phyloP scores from a whole-genome alignment of 2,113 vertebrate genomes.

The Plecturocebus donacophilus region DNA sequence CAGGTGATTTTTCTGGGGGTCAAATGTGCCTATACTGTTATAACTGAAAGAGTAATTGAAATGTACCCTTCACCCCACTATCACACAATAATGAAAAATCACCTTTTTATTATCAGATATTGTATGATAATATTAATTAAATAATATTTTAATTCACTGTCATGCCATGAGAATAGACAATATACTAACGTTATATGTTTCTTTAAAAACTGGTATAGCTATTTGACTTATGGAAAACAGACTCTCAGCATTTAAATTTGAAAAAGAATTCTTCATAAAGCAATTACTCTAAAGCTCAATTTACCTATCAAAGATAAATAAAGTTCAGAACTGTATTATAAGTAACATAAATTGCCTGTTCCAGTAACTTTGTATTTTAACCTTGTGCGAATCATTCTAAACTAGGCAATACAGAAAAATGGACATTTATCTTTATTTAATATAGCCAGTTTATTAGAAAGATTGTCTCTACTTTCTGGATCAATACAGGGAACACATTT shows the following conservation, averaged over 20 bases:
- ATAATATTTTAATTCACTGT: neutral
- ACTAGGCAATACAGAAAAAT: neutral
- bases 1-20: neutral
- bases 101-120: neutral
- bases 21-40: neutral
- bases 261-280: neutral
- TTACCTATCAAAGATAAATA: neutral
- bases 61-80: neutral
- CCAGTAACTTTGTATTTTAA: neutral
- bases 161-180: neutral
- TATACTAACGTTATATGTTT: neutral
- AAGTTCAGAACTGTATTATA: neutral
- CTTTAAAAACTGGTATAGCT: neutral
- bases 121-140: neutral
- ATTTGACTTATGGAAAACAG: neutral
- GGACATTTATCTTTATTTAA: neutral
- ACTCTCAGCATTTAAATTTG: neutral
- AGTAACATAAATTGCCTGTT: neutral
- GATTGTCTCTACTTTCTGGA: neutral
- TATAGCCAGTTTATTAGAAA: neutral
- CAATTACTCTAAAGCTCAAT: neutral
- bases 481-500: neutral
- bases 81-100: neutral
- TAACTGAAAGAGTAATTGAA: neutral
- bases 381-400: neutral